phyloP scores from a whole-genome alignment of 2,797 vertebrate species.

The Hapalemur alaotrensis region DNA sequence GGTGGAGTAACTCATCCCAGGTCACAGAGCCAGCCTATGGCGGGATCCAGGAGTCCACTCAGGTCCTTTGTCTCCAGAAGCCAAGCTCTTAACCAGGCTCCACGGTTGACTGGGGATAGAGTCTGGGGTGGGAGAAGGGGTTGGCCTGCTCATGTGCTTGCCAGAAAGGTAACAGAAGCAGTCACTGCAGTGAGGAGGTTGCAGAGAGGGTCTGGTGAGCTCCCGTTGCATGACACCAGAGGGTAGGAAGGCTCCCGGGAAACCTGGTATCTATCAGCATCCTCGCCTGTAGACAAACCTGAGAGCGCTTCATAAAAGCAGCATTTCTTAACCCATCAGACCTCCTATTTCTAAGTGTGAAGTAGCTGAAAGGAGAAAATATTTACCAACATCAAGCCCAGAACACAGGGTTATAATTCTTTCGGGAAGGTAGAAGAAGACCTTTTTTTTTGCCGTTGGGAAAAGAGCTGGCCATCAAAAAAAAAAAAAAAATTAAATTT shows the following conservation, averaged over 20 bases:
- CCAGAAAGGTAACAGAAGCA: background rate
- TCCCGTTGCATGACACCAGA: background rate
- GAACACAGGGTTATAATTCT: background rate
- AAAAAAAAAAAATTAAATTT: background rate
- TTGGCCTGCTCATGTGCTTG: background rate
- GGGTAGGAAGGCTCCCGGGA: accelerated
- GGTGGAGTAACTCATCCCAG: too few species aligned
- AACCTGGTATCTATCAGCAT: accelerated
- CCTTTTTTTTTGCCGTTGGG: background rate
- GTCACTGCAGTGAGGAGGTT: background rate
- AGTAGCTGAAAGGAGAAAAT: background rate
- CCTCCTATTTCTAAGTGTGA: background rate
- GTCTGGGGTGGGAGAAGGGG: accelerated
- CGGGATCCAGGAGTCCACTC: too few species aligned
- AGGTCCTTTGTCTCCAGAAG: background rate
- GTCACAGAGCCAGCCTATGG: background rate
- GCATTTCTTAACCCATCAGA: background rate
- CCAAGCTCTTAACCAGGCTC: background rate
- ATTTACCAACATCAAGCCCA: background rate
- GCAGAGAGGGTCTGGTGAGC: background rate
- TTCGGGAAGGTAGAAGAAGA: background rate
- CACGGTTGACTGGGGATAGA: accelerated
- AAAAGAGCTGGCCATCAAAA: background rate
- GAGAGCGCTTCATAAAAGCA: accelerated
- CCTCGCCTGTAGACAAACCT: background rate